A percentile compares a stretch with the other conserved stretches of the same genome.
These are phyloP conservation scores for Drosophila melanosoma DNA, from an alignment of 2,888 invertebrate species.

Conservation along the genomic window DNA sequence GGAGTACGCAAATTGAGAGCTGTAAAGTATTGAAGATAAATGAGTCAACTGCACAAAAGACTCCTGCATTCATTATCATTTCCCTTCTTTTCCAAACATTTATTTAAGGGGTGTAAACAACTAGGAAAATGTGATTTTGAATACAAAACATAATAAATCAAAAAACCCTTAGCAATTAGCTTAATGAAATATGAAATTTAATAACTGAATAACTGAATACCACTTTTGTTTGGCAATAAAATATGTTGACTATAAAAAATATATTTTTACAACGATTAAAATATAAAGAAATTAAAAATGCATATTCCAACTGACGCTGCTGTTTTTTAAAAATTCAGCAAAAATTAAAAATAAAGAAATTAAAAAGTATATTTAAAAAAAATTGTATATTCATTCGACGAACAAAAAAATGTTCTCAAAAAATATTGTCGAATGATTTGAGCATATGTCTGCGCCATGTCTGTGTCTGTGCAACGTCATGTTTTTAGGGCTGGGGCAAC, in stretches of 20 bases:
- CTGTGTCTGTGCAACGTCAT: slow-evolving; percentile 34
- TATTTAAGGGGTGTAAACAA: not conserved
- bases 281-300: not conserved
- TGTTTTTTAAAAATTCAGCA: not conserved
- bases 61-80: slow-evolving; percentile 18
- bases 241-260: not conserved
- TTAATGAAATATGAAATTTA: not conserved
- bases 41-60: slow-evolving; percentile 38
- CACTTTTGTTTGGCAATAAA: not conserved
- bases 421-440: slow-evolving; percentile 2
- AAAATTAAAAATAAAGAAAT: not conserved
- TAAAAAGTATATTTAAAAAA: not conserved
- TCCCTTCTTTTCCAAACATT: not conserved
- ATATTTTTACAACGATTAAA: not conserved
- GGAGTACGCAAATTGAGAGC: slow-evolving; percentile 56
- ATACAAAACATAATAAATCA: not conserved
- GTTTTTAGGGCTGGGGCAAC: slow-evolving; percentile 1
- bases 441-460: slow-evolving; percentile 23
- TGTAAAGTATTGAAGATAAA: slow-evolving; percentile 59
- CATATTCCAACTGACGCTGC: not conserved
- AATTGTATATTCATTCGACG: not conserved
- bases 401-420: not conserved
- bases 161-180: not conserved
- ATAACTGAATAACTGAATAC: not conserved
- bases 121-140: not conserved